Percentiles rank a stretch among this genome's conserved stretches.
Evolutionary conservation across 1,140 invertebrate genomes (phyloP).

Genomic region (Drosophila paulistorum): DNA sequence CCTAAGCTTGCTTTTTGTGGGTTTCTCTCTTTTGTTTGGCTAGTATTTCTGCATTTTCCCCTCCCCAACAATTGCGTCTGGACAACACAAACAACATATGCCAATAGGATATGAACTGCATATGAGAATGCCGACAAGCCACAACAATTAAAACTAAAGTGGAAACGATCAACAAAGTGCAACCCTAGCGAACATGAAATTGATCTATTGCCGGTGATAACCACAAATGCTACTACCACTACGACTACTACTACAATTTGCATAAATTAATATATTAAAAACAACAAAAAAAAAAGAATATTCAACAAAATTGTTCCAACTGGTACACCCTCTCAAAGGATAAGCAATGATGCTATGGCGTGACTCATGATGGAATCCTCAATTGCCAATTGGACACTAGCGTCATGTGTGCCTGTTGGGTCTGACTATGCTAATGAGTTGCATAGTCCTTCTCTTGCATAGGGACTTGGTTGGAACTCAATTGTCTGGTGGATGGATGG

Average conservation of each 20-base stretch:
- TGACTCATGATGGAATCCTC: constrained; percentile 63
- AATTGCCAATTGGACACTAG: constrained; percentile 68
- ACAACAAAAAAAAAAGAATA: not conserved
- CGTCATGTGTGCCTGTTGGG: constrained; percentile 48
- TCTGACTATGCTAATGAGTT: constrained; percentile 56
- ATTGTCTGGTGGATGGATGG: constrained; percentile 34
- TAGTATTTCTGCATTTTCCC: not conserved
- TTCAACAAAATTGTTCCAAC: constrained; percentile 44
- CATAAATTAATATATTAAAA: constrained; percentile 77
- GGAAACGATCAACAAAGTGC: constrained; percentile 79
- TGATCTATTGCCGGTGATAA: constrained; percentile 66
- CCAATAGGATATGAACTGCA: constrained; percentile 32
- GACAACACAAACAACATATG: constrained; percentile 54
- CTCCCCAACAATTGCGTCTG: constrained; percentile 20
- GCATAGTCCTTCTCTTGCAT: constrained; percentile 5
- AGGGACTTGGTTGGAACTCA: constrained; percentile 2
- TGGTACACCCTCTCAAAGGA: constrained; percentile 57
- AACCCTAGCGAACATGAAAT: constrained; percentile 48
- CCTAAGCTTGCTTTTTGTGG: not conserved
- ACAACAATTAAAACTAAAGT: constrained; percentile 82
- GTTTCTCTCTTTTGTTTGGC: constrained; percentile 15
- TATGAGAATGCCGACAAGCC: constrained; percentile 62
- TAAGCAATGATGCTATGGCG: constrained; percentile 51
- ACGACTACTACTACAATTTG: constrained; percentile 55
- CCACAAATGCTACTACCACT: constrained; percentile 38